phyloP scores from a whole-genome alignment of 2,113 vertebrate species.

The Okapia johnstoni region DNA sequence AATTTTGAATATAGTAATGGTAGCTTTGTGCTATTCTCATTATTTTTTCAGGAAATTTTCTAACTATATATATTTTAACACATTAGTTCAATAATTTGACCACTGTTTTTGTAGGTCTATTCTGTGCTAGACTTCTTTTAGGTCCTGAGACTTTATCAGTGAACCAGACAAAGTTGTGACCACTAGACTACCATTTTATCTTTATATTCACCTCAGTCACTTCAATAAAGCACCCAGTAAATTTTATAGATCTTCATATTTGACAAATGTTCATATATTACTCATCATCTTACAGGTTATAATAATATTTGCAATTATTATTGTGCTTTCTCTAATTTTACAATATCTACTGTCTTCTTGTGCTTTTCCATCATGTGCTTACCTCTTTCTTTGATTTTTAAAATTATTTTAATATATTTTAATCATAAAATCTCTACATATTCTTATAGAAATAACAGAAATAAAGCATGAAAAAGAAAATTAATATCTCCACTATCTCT shows the following conservation, averaged over 20 bases:
- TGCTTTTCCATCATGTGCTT: background rate
- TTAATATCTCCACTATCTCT: background rate
- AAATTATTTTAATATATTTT: background rate
- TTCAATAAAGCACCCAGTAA: background rate
- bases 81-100: background rate
- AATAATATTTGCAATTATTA: background rate
- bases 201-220: background rate
- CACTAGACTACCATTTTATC: background rate
- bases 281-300: background rate
- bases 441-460: background rate
- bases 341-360: background rate
- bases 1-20: background rate
- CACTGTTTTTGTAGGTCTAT: background rate
- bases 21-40: background rate
- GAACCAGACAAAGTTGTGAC: background rate
- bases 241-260: background rate
- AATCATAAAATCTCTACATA: background rate
- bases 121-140: background rate
- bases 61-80: background rate
- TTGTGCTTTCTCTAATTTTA: background rate
- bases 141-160: background rate
- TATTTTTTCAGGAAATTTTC: background rate
- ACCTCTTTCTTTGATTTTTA: background rate
- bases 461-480: background rate
- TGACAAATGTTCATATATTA: background rate